Evolutionary conservation across 2,113 vertebrate species (phyloP), one percentile per base, ranked within the genome.

Genomic region (Anhinga anhinga): DNA sequence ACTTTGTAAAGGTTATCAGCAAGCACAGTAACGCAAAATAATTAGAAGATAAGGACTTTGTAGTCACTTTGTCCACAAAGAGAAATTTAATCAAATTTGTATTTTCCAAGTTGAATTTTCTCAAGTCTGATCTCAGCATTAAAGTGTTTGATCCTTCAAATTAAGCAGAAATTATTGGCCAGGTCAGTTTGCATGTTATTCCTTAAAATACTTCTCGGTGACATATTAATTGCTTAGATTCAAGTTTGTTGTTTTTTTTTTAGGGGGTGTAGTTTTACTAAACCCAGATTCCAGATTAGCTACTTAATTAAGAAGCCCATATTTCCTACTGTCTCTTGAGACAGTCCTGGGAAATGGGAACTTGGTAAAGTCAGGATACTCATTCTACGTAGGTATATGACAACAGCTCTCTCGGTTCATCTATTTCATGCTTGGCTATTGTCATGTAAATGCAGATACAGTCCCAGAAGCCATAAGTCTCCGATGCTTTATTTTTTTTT

Each of bases 131-230:
- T 36, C 23, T 78, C n/a, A n/a, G n/a, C n/a, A n/a, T n/a, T n/a
- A n/a, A n/a, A n/a, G n/a, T n/a, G n/a, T n/a, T n/a, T n/a, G n/a
- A n/a, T n/a, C n/a, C n/a, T n/a, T n/a, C n/a, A n/a, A n/a, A n/a
- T n/a, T n/a, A n/a, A n/a, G n/a, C n/a, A n/a, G n/a, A n/a, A n/a
- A n/a, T n/a, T n/a, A n/a, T n/a, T n/a, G n/a, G n/a, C n/a, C 82
- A 82, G 69, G 29, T 62, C 44, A 45, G 45, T 96, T 96, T 94
- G 49, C 84, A 80, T 95, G 45, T 88, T 98, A 92, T 88, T 95
- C 66, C 86, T 92, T 95, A 90, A 96, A 91, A 82, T 96, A 82
- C 59, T 88, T 97, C 80, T 83, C 88, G 81, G 84, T 92, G 88
- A 95, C 90, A 62, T 82, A 72, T 73, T 90, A 92, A 83, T 95